Evolutionary conservation across 2,113 vertebrate species (phyloP).

Genomic region (Cnemophilus loriae): DNA sequence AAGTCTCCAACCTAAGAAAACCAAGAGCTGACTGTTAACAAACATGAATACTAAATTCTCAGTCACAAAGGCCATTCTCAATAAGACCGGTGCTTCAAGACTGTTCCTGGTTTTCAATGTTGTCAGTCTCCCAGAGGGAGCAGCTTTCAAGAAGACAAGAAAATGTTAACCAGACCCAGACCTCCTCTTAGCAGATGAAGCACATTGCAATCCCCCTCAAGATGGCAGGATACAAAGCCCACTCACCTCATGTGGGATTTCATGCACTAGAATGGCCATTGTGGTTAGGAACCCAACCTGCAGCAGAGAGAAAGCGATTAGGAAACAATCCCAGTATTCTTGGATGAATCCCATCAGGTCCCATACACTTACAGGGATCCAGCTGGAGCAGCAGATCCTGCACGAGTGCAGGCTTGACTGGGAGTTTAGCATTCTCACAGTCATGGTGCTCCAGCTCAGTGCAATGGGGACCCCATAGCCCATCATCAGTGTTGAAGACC

Average conservation of each 20-base stretch:
- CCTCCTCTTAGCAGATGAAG: neutral
- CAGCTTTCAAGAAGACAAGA: neutral
- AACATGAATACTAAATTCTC: neutral
- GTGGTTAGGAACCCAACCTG: constrained; percentile 95
- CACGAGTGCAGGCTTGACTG: neutral
- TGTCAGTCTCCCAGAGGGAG: neutral
- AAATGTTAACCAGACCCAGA: neutral
- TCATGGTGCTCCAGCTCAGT: neutral
- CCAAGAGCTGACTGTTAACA: neutral
- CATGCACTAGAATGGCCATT: constrained; percentile 93
- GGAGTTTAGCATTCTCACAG: neutral
- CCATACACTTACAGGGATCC: neutral
- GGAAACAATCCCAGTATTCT: neutral
- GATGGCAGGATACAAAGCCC: neutral
- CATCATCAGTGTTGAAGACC: neutral
- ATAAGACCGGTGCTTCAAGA: neutral
- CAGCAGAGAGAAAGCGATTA: neutral
- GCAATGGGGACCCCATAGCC: neutral
- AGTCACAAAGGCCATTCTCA: neutral
- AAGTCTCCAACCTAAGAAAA: constrained; percentile 91
- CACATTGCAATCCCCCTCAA: neutral
- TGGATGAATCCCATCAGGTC: neutral
- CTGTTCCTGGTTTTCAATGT: neutral
- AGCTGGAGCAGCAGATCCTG: neutral
- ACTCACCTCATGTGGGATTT: constrained; percentile 97